Base-by-base conservation (phyloP, 2,888 invertebrate genomes). In the Agriopis leucophaearia region DNA sequence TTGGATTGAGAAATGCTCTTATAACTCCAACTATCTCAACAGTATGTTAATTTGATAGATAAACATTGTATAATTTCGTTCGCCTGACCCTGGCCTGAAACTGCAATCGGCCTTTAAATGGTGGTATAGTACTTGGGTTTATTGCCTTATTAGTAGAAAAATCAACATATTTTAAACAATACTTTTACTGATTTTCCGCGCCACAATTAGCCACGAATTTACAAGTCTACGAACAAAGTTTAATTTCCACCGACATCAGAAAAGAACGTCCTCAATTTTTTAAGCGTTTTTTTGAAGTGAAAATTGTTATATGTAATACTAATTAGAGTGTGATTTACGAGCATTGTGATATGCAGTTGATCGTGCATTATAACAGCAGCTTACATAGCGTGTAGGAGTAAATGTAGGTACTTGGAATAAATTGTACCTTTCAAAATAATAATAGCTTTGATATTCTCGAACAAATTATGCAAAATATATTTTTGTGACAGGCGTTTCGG, bases 1-100 rank as follows among this genome's bases (percentile, higher is more conserved):
- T 47, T 45, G 27, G 16, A 40, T 62, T 36, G 18, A 35, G 38
- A 44, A 44, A 66, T 40, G 45, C 57, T 67, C 62, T 67, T 55
- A 70, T 74, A 73, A 73, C 0, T 27, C 62, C 72, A 73, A 61
- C 56, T 68, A 71, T 68, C 74, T 72, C 69, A 71, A 66, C 58
- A 76, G 73, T 78, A 78, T 78, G 71, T 74, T 83, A 81, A 81
- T 75, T 77, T 73, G 40, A 78, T 78, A 80, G 76, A 82, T 81
- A 82, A 80, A 80, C 81, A 78, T 77, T 79, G 77, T 78, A 74
- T 76, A 66, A 64, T 70, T 71, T 56, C 67, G 59, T 61, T 68
- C 51, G 55, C 52, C 65, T 78, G 81, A 71, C 86, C 87, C 45
- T 87, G 87, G 79, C 83, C 84, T 72, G 71, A 80, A 81, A 80